Evolutionary conservation across 2,797 vertebrate genomes (phyloP).

Genomic region (Steatocranus sp.): DNA sequence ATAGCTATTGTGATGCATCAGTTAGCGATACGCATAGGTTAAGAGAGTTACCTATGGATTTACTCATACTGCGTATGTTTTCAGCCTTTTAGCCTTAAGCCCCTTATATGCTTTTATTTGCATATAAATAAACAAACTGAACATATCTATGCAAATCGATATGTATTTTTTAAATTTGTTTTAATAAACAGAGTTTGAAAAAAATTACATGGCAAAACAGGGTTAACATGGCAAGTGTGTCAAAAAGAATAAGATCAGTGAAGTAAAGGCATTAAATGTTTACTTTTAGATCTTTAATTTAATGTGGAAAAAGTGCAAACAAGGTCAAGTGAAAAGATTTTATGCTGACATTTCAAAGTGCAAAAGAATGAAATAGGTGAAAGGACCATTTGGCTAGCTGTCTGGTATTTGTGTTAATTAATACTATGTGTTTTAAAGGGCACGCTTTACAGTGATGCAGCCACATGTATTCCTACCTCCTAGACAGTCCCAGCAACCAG

Average conservation of each 20-base stretch:
- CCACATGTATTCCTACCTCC: not conserved
- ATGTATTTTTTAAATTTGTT: not conserved
- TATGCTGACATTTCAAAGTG: not conserved
- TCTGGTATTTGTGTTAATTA: not conserved
- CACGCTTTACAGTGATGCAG: not conserved
- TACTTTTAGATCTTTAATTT: not conserved
- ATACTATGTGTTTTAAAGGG: not conserved
- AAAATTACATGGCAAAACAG: rapidly evolving
- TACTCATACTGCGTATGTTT: not conserved
- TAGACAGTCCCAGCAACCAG: not conserved
- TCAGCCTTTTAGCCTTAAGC: not conserved
- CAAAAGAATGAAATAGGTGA: not conserved
- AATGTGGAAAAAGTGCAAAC: not conserved
- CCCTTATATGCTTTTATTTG: not conserved
- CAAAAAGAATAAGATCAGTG: not conserved
- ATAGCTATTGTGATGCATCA: not conserved
- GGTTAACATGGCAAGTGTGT: not conserved
- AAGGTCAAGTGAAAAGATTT: not conserved
- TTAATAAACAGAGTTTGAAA: not conserved
- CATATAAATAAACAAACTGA: not conserved
- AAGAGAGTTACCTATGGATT: no score
- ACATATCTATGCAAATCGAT: not conserved
- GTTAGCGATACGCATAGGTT: not conserved
- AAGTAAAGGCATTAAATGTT: not conserved
- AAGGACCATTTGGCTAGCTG: not conserved